Evolutionary conservation across 2,113 vertebrate genomes (phyloP), one percentile per base, ranked within the genome.

Genomic region (Myrmophylax atrothorax): DNA sequence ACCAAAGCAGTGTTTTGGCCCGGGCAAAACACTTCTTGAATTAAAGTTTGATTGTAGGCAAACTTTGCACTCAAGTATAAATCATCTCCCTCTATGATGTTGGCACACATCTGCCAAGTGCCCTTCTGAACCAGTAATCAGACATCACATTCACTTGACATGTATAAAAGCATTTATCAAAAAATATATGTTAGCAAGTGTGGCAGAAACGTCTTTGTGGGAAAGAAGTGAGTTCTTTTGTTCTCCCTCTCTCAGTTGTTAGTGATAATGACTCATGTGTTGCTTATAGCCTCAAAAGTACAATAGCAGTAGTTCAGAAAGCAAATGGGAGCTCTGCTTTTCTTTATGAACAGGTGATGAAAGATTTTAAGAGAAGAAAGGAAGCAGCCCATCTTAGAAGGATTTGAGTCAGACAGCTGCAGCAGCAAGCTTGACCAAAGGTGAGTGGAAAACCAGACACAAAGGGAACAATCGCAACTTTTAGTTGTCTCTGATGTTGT

Each of bases 331-430:
- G 33, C 66, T 79, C 87, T 89, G 62, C 33, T 89, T 85, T 88
- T 76, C 93, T 82, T 95, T 91, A 94, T 96, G 87, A 95, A 24
- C 49, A 58, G 52, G 62, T 62, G 91, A 50, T 69, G 49, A 91
- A 82, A 89, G 93, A 64, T 82, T 76, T 58, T 49, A 49, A 56
- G 49, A 62, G 40, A 24, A 59, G 31, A 82, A 77, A 73, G n/a
- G 53, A 88, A 59, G 47, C 29, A 81, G 9, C 35, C 18, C 29
- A 15, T 58, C 31, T 35, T 24, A 33, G 70, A 74, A 74, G 29
- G 60, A 35, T 70, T 60, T 66, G 70, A 62, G 55, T 64, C 38
- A 40, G 60, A 56, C 18, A 31, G 38, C 49, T 79, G 35, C 37
- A 69, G 38, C 38, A 76, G 31, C 58, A 76, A 66, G 63, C 42